phyloP scores from a whole-genome alignment of 2,888 invertebrate species.

The Exocentrus adspersus region DNA sequence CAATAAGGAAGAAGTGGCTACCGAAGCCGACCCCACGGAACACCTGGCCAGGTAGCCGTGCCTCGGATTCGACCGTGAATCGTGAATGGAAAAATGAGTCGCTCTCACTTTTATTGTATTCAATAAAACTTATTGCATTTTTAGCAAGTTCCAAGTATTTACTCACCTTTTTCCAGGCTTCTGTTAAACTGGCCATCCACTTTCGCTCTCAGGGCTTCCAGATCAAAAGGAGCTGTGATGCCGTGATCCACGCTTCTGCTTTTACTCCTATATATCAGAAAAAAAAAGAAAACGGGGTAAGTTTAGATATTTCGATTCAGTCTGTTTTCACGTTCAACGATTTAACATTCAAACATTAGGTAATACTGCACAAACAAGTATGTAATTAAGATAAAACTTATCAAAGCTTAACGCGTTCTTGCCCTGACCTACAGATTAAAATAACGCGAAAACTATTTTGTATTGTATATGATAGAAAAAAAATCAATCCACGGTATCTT shows the following conservation, averaged over 20 bases:
- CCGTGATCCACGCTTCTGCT: conserved; percentile 93
- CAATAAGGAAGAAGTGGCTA: neutral
- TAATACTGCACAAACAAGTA: too few species aligned
- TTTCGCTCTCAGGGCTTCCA: conserved; percentile 85
- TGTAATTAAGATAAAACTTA: too few species aligned
- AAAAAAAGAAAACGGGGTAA: too few species aligned
- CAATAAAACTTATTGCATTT: conserved; percentile 7
- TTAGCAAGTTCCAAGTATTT: too few species aligned
- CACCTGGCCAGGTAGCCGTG: neutral
- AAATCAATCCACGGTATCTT: too few species aligned
- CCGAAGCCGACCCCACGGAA: neutral
- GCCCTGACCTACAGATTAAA: too few species aligned
- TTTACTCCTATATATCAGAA: conserved; percentile 92
- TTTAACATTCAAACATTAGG: too few species aligned
- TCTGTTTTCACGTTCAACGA: too few species aligned
- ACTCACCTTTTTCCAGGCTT: conserved; percentile 71
- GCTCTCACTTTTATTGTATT: neutral
- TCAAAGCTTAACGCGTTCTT: too few species aligned
- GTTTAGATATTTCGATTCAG: too few species aligned
- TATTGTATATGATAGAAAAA: too few species aligned
- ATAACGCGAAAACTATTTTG: too few species aligned
- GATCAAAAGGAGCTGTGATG: conserved; percentile 84
- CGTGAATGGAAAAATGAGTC: neutral
- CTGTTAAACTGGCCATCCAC: conserved; percentile 88
- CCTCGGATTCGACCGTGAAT: neutral